phyloP scores from a whole-genome alignment of 2,797 vertebrate species.

The Moxostoma hubbsi region DNA sequence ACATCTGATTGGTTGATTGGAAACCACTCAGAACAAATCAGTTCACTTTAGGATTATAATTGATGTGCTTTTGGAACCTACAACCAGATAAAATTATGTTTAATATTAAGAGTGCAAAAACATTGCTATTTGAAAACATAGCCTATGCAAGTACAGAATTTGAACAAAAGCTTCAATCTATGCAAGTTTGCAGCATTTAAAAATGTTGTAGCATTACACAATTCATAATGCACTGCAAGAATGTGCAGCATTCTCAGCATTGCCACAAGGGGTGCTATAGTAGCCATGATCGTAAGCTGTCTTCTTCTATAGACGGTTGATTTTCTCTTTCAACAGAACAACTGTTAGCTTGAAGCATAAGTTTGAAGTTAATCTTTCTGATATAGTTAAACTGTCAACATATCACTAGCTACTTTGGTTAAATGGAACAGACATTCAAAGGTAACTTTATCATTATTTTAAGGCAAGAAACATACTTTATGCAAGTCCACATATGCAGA shows the following conservation, averaged over 20 bases:
- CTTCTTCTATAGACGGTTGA: neutral
- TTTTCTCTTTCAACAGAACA: neutral
- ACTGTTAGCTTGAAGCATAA: neutral
- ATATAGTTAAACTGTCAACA: neutral
- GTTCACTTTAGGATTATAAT: neutral
- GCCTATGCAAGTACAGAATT: neutral
- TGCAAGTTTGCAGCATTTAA: neutral
- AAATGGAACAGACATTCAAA: neutral
- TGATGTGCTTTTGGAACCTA: neutral
- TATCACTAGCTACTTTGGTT: neutral
- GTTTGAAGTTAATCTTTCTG: neutral
- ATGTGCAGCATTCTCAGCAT: neutral
- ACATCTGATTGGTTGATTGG: neutral
- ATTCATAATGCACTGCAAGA: neutral
- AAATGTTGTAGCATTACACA: neutral
- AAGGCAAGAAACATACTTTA: too few species aligned
- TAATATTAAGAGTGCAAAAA: too few species aligned
- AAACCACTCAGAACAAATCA: neutral
- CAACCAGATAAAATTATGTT: neutral
- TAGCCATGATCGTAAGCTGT: neutral
- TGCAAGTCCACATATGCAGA: too few species aligned
- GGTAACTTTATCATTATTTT: neutral
- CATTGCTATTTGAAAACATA: too few species aligned
- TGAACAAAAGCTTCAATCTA: neutral
- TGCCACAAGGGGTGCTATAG: neutral